These are phyloP conservation scores for Rhagonycha lutea DNA, from an alignment of 2,888 invertebrate genomes.

Conservation along the genomic window DNA sequence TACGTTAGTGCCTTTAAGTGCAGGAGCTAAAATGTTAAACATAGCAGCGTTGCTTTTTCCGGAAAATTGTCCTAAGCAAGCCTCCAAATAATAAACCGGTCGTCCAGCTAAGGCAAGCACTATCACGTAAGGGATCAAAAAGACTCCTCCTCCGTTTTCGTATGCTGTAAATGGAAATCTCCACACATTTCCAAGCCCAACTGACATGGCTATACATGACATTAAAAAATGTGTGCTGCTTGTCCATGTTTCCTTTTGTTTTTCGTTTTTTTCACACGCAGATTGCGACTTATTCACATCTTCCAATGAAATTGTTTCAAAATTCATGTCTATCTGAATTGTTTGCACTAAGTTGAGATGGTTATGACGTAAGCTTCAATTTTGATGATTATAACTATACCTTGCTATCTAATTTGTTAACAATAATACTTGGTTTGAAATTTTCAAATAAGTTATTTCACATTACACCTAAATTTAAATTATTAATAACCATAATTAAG, in stretches of 20 bases:
- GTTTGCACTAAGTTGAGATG: too few species aligned
- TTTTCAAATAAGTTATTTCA: too few species aligned
- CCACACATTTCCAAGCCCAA: constrained; percentile 76
- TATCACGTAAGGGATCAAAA: constrained; percentile 2
- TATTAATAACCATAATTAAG: background rate
- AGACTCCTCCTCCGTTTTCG: constrained; percentile 73
- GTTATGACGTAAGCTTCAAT: too few species aligned
- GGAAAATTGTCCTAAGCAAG: constrained; percentile 5
- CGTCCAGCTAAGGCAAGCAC: background rate
- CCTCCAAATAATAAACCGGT: constrained; percentile 1
- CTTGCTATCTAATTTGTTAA: too few species aligned
- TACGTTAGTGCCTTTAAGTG: background rate
- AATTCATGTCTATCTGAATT: background rate
- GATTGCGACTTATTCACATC: background rate
- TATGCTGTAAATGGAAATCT: constrained; percentile 67
- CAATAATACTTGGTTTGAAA: too few species aligned
- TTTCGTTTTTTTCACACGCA: background rate
- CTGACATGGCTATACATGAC: constrained; percentile 75
- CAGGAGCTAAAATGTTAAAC: background rate
- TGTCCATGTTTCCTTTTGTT: constrained; percentile 59
- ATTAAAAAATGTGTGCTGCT: constrained; percentile 72
- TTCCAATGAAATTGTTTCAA: background rate
- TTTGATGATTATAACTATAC: too few species aligned
- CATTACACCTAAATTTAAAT: too few species aligned
- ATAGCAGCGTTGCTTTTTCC: background rate